phyloP scores from a whole-genome alignment of 1,140 invertebrate species.

The Paralvinella palmiformis region DNA sequence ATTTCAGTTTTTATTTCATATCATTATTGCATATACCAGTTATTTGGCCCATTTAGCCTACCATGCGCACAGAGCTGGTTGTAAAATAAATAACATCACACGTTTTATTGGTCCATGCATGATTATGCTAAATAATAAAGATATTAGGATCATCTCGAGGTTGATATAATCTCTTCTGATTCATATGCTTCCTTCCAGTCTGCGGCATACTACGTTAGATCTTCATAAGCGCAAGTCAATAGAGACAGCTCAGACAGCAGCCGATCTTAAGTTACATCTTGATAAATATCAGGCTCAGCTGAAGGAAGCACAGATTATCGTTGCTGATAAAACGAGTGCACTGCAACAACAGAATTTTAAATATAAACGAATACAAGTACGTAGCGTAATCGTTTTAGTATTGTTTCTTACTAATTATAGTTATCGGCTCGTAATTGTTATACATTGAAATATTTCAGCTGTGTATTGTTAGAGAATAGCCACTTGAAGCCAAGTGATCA shows the following conservation, averaged over 20 bases:
- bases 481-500: too few species aligned
- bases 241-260: slow-evolving; percentile 73
- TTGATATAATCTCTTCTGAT: not conserved
- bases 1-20: too few species aligned
- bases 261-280: slow-evolving; percentile 93
- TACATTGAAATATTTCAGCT: too few species aligned
- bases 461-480: too few species aligned
- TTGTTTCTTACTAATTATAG: not conserved
- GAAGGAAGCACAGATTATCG: slow-evolving; percentile 93
- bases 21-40: too few species aligned
- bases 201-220: slow-evolving; percentile 66
- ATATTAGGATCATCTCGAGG: too few species aligned
- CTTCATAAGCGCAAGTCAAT: slow-evolving; percentile 92
- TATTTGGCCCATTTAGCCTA: too few species aligned
- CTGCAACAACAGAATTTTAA: slow-evolving; percentile 95
- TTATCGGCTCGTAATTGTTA: too few species aligned
- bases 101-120: too few species aligned
- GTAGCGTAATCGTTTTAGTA: not conserved
- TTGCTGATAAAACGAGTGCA: slow-evolving; percentile 91
- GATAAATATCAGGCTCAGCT: slow-evolving; percentile 89
- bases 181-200: slow-evolving; percentile 23
- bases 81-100: too few species aligned
- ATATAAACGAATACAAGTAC: slow-evolving; percentile 76
- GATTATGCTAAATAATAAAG: too few species aligned
- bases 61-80: too few species aligned